These are phyloP conservation scores for Zaprionus lineosus DNA, from an alignment of 2,888 invertebrate species.

Conservation along the genomic window DNA sequence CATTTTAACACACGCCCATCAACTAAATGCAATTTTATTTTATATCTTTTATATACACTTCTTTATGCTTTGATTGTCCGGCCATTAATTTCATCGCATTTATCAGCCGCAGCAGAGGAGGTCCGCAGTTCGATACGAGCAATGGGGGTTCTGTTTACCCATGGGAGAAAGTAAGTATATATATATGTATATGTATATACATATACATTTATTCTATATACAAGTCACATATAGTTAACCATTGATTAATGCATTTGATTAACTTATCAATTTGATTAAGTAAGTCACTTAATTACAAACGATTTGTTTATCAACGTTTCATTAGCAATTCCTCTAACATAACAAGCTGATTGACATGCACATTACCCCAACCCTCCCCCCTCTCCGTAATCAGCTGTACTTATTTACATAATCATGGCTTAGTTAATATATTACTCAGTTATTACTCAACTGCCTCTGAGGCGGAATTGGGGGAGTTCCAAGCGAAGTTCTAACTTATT, in stretches of 20 bases:
- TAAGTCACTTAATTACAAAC: slow-evolving; percentile 19
- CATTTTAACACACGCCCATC: slow-evolving; percentile 32
- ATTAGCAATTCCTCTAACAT: slow-evolving; percentile 25
- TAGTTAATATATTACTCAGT: no score
- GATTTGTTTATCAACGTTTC: slow-evolving; percentile 35
- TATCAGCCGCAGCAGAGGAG: slow-evolving; percentile 20
- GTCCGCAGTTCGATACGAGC: background rate
- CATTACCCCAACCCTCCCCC: no score
- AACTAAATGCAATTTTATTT: slow-evolving; percentile 24
- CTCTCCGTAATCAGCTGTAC: no score
- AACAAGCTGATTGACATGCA: slow-evolving; percentile 21
- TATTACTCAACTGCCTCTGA: no score
- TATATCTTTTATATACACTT: slow-evolving; percentile 4
- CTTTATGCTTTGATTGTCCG: slow-evolving; percentile 1
- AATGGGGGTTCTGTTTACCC: background rate
- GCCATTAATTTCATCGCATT: slow-evolving; percentile 32
- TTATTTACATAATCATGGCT: no score
- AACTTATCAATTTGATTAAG: slow-evolving; percentile 22
- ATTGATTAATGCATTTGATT: slow-evolving; percentile 29
- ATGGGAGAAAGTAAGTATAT: slow-evolving; percentile 2
- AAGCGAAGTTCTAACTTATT: no score
- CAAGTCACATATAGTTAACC: no score
- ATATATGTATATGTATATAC: background rate
- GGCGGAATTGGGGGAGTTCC: no score
- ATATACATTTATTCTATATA: background rate